Percentiles rank a stretch among this genome's conserved stretches.
Evolutionary conservation across 2,888 invertebrate genomes (phyloP).

Genomic region (Drosophila neonasuta): DNA sequence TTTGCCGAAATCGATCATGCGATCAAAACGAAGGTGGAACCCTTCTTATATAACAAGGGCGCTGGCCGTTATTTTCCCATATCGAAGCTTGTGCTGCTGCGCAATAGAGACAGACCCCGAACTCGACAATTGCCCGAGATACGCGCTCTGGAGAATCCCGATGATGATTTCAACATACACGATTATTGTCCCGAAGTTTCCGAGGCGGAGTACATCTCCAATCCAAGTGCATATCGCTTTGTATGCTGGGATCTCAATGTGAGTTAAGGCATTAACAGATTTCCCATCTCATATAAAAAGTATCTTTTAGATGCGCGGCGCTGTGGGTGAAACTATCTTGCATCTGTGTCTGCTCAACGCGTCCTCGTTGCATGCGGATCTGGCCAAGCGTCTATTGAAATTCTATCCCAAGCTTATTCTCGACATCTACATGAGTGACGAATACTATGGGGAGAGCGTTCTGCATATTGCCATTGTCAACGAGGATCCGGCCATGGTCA

Average conservation of each 20-base stretch:
- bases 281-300: background rate
- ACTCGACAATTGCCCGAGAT: slow-evolving; percentile 91
- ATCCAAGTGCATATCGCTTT: slow-evolving; percentile 89
- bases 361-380: slow-evolving; percentile 94
- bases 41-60: slow-evolving; percentile 96
- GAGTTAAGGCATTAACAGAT: slow-evolving; percentile 31
- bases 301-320: slow-evolving; percentile 89
- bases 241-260: slow-evolving; percentile 95
- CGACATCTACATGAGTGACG: slow-evolving; percentile 97
- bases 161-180: slow-evolving; percentile 92
- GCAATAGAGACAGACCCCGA: slow-evolving; percentile 92
- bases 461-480: slow-evolving; percentile 99
- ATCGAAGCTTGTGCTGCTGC: slow-evolving; percentile 91
- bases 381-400: slow-evolving; percentile 94
- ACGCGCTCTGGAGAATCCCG: slow-evolving; percentile 91
- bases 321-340: slow-evolving; percentile 97
- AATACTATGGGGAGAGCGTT: slow-evolving; percentile 98
- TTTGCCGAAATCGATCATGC: slow-evolving; percentile 96
- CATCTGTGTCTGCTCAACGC: slow-evolving; percentile 96
- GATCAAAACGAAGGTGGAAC: slow-evolving; percentile 94
- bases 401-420: slow-evolving; percentile 98
- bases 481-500: slow-evolving; percentile 98
- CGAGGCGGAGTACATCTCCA: slow-evolving; percentile 85
- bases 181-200: slow-evolving; percentile 88
- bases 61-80: slow-evolving; percentile 95